phyloP scores from a whole-genome alignment of 2,797 vertebrate genomes.

The Anguilla marmorata region DNA sequence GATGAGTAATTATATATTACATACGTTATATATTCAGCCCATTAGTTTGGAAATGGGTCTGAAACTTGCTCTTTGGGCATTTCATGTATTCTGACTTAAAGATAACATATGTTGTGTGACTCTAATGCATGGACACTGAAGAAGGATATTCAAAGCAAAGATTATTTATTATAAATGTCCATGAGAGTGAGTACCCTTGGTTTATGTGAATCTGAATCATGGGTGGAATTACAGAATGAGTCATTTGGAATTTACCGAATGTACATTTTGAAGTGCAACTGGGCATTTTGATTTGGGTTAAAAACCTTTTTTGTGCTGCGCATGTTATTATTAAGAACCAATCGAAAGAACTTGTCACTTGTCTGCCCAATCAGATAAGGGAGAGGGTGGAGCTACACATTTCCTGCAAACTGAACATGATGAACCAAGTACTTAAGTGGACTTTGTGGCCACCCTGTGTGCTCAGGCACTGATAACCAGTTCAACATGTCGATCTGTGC shows the following conservation, averaged over 20 bases:
- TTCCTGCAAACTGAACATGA: not conserved
- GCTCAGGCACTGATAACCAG: not conserved
- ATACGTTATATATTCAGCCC: not conserved
- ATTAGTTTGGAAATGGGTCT: not conserved
- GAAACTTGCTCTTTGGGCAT: not conserved
- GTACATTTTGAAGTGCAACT: not conserved
- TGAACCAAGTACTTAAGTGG: not conserved
- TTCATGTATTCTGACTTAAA: not conserved
- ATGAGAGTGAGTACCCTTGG: not conserved
- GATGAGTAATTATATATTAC: not conserved
- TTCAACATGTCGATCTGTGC: not conserved
- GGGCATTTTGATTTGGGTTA: not conserved
- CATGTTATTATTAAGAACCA: not conserved
- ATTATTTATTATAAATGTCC: not conserved
- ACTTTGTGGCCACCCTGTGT: not conserved
- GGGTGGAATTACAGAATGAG: not conserved
- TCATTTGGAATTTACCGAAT: not conserved
- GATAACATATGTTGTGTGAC: not conserved
- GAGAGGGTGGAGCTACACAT: not conserved
- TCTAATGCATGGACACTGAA: too few species aligned
- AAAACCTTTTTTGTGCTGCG: not conserved
- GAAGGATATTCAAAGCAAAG: not conserved
- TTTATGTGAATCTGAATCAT: not conserved
- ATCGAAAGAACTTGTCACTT: not conserved
- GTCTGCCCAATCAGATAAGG: not conserved